These are phyloP conservation scores for Mesaphorura yosii DNA, from an alignment of 1,140 invertebrate species.

Conservation along the genomic window DNA sequence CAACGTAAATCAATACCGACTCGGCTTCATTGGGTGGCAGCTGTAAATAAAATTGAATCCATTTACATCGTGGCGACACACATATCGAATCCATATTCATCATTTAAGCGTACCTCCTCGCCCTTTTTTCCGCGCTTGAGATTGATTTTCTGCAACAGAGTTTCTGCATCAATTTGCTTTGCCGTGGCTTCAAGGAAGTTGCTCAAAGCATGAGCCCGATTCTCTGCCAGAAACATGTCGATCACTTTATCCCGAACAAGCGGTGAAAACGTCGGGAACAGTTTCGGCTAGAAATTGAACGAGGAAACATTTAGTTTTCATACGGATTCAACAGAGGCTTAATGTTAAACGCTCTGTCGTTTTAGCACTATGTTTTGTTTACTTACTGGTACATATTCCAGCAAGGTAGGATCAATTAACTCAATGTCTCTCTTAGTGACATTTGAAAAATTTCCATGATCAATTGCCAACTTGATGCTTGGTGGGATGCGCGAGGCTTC, in stretches of 20 bases:
- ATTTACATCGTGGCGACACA: neutral
- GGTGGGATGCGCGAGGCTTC: neutral
- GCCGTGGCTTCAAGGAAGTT: constrained; percentile 13
- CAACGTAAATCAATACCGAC: neutral
- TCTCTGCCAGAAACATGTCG: constrained; percentile 14
- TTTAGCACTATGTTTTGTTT: neutral
- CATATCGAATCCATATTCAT: neutral
- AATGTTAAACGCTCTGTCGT: neutral
- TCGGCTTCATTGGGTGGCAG: too few species aligned
- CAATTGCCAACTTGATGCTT: neutral
- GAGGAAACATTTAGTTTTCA: too few species aligned
- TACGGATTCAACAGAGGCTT: neutral
- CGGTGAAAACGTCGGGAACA: constrained; percentile 22
- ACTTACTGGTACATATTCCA: neutral
- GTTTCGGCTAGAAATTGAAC: constrained; percentile 23
- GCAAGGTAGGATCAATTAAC: neutral
- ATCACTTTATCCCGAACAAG: constrained; percentile 15
- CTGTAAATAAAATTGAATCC: neutral
- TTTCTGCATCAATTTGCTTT: constrained; percentile 17
- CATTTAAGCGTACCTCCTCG: neutral
- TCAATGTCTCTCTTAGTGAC: neutral
- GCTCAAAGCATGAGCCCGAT: constrained; percentile 23
- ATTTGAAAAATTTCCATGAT: neutral
- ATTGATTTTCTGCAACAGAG: constrained; percentile 16
- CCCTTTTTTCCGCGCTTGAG: constrained; percentile 11